phyloP scores from a whole-genome alignment of 2,113 vertebrate genomes.

The Collichthys lucidus region DNA sequence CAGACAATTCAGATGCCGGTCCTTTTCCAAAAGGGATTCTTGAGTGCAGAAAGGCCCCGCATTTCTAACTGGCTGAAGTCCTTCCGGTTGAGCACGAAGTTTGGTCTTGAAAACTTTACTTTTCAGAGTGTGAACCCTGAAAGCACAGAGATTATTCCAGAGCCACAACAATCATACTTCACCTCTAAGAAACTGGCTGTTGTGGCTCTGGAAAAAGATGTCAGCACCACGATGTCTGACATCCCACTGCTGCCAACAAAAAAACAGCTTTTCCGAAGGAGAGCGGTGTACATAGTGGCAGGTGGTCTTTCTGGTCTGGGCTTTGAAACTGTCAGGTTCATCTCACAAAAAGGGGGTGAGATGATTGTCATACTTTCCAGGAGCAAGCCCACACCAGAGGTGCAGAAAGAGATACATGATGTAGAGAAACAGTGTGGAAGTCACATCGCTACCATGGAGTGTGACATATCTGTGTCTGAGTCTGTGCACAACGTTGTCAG shows the following conservation, averaged over 20 bases:
- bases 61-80: slow-evolving; percentile 84
- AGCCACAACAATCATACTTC: slow-evolving; percentile 82
- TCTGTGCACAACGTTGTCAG: slow-evolving; percentile 79
- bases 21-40: slow-evolving; percentile 83
- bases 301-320: slow-evolving; percentile 90
- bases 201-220: slow-evolving; percentile 71
- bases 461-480: slow-evolving; percentile 79
- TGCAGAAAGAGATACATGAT: slow-evolving; percentile 79
- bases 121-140: slow-evolving; percentile 70
- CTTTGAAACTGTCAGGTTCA: slow-evolving; percentile 91
- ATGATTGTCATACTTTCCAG: slow-evolving; percentile 86
- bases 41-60: slow-evolving; percentile 76
- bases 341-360: slow-evolving; percentile 84
- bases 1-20: slow-evolving; percentile 72
- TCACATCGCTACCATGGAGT: slow-evolving; percentile 78
- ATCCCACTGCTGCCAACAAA: slow-evolving; percentile 75
- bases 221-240: slow-evolving; percentile 64
- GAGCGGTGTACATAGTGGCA: slow-evolving; percentile 85
- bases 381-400: slow-evolving; percentile 76
- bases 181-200: slow-evolving; percentile 68
- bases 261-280: slow-evolving; percentile 81
- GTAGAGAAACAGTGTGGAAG: slow-evolving; percentile 78
- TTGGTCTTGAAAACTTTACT: slow-evolving; percentile 57
- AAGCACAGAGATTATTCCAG: slow-evolving; percentile 24
- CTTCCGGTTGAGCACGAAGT: slow-evolving; percentile 72